These are phyloP conservation scores for Antitype chi DNA, from an alignment of 2,888 invertebrate genomes.

Conservation along the genomic window DNA sequence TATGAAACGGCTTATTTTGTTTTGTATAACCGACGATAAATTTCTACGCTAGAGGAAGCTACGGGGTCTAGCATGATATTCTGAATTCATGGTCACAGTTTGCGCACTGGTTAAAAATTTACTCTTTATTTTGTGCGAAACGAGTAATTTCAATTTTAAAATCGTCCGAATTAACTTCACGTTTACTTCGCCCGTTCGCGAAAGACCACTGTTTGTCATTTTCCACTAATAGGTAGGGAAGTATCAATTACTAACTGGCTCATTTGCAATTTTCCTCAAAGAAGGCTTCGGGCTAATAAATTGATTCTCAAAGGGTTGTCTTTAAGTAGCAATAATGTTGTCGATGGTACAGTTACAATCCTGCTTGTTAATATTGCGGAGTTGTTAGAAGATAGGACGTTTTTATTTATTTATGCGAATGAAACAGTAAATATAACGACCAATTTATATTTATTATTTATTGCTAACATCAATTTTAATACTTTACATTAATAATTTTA, in stretches of 20 bases:
- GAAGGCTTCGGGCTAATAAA: slow-evolving; percentile 20
- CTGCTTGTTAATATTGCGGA: background rate
- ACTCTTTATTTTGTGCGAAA: background rate
- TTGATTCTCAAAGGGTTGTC: slow-evolving; percentile 24
- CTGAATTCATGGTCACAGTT: too few relatives aligned
- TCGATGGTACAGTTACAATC: slow-evolving; percentile 1
- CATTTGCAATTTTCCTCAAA: slow-evolving; percentile 20
- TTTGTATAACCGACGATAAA: too few relatives aligned
- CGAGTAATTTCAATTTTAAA: background rate
- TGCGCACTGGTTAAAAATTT: too few relatives aligned
- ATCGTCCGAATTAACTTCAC: background rate
- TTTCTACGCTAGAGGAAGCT: too few relatives aligned
- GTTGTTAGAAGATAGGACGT: background rate
- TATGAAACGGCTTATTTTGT: too few relatives aligned
- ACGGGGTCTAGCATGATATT: too few relatives aligned
- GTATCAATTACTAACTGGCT: slow-evolving; percentile 14
- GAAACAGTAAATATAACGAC: background rate
- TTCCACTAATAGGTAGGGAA: background rate
- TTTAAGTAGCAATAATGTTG: slow-evolving; percentile 15
- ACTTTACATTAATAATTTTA: too few relatives aligned
- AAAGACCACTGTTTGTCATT: background rate
- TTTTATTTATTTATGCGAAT: background rate
- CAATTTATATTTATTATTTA: too few relatives aligned
- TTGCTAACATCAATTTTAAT: too few relatives aligned
- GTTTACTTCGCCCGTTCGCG: background rate